Evolutionary conservation across 2,797 vertebrate genomes (phyloP), one percentile per base, ranked within the genome.

Genomic region (Esox masquinongy): DNA sequence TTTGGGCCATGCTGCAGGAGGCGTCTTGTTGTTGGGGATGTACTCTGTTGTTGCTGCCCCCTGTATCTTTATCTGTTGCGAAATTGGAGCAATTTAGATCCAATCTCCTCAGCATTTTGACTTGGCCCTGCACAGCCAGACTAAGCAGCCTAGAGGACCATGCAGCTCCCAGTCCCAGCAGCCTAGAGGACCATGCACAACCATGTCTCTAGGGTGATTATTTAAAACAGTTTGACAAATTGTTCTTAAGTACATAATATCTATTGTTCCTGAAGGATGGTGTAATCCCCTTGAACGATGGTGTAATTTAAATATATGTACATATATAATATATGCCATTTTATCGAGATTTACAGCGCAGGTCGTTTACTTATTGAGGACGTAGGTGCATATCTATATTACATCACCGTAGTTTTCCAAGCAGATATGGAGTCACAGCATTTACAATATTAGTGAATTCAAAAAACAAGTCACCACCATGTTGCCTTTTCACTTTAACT

Each of bases 11-110:
- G 59, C 50, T 9, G 73, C 31, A 73, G 73, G 24, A 26, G 14
- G 29, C 16, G 22, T 72, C 70, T 67, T 74, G 24, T 51, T 43
- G 67, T n/a, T 79, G 73, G 51, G 53, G 36, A 17, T 81, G 70
- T 12, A 63, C 3, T 64, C 26, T 64, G 61, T 64, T 31, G 15
- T 66, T 49, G 5, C 66, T 12, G 29, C 53, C 43, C 2, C 43
- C 43, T 47, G 43, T 47, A 14, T 14, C 39, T 43, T 1, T 75
- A 70, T 74, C 77, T 74, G 74, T 59, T 70, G 26, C 66, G 69
- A 75, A 70, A 79, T 81, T 76, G 74, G 72, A 76, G 53, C 73
- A 72, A 78, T 81, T 77, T 81, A 79, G 79, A 81, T 72, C 22
- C 56, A 74, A 77, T 79, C 77, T 79, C 56, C 53, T 26, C 39